phyloP scores from a whole-genome alignment of 2,888 invertebrate genomes.

The Perizoma flavofasciatum region DNA sequence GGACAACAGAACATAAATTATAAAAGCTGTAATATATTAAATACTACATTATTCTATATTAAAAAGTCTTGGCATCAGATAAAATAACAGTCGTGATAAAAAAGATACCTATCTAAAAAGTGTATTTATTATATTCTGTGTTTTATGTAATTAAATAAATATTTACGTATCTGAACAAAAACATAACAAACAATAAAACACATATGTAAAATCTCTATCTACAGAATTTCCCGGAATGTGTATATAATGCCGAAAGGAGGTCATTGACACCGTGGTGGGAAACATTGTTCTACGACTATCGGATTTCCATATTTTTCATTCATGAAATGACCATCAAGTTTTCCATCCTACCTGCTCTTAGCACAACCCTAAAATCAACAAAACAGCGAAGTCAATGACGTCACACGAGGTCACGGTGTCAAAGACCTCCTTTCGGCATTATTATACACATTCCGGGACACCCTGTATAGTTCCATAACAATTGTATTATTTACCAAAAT shows the following conservation, averaged over 20 bases:
- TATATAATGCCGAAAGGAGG: no score
- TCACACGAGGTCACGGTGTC: no score
- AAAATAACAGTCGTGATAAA: constrained; percentile 15
- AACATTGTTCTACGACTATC: no score
- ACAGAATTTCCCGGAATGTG: background rate
- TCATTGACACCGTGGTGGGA: no score
- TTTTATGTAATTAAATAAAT: constrained; percentile 14
- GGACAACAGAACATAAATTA: constrained; percentile 25
- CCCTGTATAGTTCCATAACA: constrained; percentile 9
- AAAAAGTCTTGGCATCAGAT: constrained; percentile 23
- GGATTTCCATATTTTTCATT: no score
- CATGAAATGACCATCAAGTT: no score
- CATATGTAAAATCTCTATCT: constrained; percentile 8
- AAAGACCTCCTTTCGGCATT: no score
- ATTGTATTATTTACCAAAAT: constrained; percentile 33
- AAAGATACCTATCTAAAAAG: background rate
- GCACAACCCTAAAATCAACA: no score
- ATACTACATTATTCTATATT: constrained; percentile 21
- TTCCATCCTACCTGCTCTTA: no score
- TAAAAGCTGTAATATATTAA: constrained; percentile 26
- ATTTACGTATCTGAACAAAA: constrained; percentile 10
- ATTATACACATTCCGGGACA: no score
- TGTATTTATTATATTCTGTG: background rate
- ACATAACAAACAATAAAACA: constrained; percentile 31
- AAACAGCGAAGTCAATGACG: no score